phyloP scores from a whole-genome alignment of 2,113 vertebrate species.

The Furnarius figulus region DNA sequence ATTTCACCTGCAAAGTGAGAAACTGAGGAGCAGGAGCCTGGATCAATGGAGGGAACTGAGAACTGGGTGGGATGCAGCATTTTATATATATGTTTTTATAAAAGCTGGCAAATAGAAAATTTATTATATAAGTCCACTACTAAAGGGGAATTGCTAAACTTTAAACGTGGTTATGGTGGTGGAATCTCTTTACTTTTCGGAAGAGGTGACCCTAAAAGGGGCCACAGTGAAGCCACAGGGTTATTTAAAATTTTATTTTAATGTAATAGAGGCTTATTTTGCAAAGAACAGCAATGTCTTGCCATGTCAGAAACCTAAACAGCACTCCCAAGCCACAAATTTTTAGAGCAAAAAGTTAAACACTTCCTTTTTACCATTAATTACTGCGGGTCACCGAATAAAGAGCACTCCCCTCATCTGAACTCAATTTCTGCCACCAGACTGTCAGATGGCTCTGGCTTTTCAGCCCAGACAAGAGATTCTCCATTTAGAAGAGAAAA shows the following conservation, averaged over 20 bases:
- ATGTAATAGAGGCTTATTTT: not conserved
- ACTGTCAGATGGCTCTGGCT: not conserved
- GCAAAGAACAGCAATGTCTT: not conserved
- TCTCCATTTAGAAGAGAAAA: not conserved
- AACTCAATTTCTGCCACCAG: conserved; percentile 6
- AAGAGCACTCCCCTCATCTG: conserved; percentile 4
- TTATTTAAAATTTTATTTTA: not conserved
- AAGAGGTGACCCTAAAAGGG: not conserved
- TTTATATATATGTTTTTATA: not conserved
- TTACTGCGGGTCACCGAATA: not conserved
- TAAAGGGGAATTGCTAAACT: not conserved
- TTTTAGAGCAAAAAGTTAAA: not conserved
- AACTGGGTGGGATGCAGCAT: no score
- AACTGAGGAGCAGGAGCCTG: no score
- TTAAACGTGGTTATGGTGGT: not conserved
- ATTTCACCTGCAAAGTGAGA: no score
- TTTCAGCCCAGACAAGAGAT: not conserved
- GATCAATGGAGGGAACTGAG: no score
- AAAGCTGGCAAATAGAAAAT: not conserved
- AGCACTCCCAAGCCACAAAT: not conserved
- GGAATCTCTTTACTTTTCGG: not conserved
- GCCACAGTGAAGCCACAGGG: not conserved
- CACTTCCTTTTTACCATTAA: not conserved
- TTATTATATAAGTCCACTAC: not conserved
- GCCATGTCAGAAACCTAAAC: not conserved